A percentile compares a stretch with the other conserved stretches of the same genome.
phyloP scores from a whole-genome alignment of 2,113 vertebrate genomes.

The Vidua chalybeata region DNA sequence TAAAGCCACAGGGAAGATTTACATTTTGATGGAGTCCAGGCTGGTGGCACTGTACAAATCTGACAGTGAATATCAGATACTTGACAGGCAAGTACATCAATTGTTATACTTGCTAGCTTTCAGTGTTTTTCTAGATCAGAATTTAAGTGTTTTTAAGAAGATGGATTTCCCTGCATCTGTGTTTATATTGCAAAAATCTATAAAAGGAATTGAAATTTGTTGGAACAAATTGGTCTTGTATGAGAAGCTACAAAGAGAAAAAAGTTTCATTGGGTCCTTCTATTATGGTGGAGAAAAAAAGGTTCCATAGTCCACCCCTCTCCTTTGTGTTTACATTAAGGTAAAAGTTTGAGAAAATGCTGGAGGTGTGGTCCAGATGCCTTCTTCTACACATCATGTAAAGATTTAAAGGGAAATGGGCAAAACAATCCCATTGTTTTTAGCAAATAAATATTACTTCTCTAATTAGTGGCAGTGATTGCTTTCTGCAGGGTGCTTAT shows the following conservation, averaged over 20 bases:
- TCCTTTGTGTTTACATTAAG: neutral
- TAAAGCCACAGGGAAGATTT: constrained; percentile 76
- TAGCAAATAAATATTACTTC: neutral
- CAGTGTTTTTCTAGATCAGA: neutral
- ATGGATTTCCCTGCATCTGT: neutral
- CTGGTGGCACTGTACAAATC: constrained; percentile 88
- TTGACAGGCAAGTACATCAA: constrained; percentile 85
- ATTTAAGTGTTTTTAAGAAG: neutral
- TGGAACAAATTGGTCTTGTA: neutral
- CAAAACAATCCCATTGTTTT: neutral
- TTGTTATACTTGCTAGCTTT: neutral
- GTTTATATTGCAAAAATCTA: neutral
- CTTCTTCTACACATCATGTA: neutral
- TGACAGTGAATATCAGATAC: constrained; percentile 88
- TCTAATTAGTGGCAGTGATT: neutral
- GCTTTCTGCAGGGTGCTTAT: neutral
- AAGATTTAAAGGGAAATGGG: neutral
- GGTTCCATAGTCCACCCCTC: neutral
- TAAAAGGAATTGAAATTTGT: neutral
- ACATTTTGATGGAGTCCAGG: constrained; percentile 96
- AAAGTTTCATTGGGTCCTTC: neutral
- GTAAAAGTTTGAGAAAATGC: neutral
- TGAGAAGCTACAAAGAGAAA: neutral
- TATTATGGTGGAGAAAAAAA: neutral
- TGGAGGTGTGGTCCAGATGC: neutral